Base-by-base conservation (phyloP, 2,113 vertebrate species). In the Phalacrocorax pelagicus region DNA sequence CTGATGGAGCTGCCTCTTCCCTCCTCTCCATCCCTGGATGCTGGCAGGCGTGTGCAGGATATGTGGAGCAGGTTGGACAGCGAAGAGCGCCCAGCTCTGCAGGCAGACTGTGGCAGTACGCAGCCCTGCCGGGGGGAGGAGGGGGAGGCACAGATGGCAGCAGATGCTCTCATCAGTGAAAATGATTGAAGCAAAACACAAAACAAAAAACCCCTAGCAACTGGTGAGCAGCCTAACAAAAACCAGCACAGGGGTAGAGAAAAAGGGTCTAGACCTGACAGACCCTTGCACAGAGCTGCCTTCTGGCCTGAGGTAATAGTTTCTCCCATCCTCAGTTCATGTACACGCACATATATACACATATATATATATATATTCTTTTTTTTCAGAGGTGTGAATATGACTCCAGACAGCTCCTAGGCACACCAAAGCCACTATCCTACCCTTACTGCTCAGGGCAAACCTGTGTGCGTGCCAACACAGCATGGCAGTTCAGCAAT, bases 161-260 rank as follows among this genome's bases (percentile, higher is more conserved):
- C 96, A 96, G 94, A 97, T 96, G 95, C 96, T 97, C 93, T 96
- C 93, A 91, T 85, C 94, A 95, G 81, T 91, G 93, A 85, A 97
- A 93, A 96, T 57, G 96, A 93, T 80, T 89, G 93, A 91, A 90
- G 87, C 61, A 94, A 93, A 87, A 80, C 74, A 83, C 61, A 86
- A 87, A 96, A 92, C 55, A 91, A 90, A 61, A 72, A 71, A 40
- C 40, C 6, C 62, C 73, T 91, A 95, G 93, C 94, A 95, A 96
- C 92, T 97, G 90, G 89, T 95, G 85, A 96, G 49, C 46, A 96
- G 89, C 57, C 61, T 83, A 90, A 96, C 90, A 96, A 96, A 96
- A 96, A 72, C 4, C 84, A 69, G 54, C 74, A 82, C 40, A 30
- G 24, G 36, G 34, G 30, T 30, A 90, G 58, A 72, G 30, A 91